These are phyloP conservation scores for Poecilia velifera DNA, from an alignment of 2,797 vertebrate genomes.

Conservation along the genomic window DNA sequence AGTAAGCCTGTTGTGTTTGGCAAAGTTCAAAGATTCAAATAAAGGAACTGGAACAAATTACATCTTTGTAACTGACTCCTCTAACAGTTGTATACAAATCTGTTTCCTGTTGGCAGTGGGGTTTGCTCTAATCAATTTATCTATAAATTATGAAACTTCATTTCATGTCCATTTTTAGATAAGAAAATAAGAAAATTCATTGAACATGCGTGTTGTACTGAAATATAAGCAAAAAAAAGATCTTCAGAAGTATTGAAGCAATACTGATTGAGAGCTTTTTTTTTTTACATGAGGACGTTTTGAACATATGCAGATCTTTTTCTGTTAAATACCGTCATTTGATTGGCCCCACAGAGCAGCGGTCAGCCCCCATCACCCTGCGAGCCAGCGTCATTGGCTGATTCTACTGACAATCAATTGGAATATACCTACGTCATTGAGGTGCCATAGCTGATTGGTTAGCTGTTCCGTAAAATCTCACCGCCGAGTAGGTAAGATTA, in stretches of 20 bases:
- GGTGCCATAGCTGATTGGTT: constrained; percentile 68
- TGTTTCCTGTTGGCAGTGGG: not conserved
- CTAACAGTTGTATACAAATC: not conserved
- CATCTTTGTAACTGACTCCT: not conserved
- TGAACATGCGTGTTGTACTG: not conserved
- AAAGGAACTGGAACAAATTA: not conserved
- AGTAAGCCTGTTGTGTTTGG: no score
- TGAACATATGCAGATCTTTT: not conserved
- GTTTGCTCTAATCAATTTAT: not conserved
- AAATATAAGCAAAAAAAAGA: no score
- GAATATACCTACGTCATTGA: constrained; percentile 55
- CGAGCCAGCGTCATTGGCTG: constrained; percentile 36
- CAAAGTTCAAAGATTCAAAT: not conserved
- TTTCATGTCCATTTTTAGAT: not conserved
- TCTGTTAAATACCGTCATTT: not conserved
- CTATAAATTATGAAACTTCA: not conserved
- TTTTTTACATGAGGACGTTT: not conserved
- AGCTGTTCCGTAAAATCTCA: constrained; percentile 49
- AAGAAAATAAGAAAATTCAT: not conserved
- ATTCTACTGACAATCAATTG: constrained; percentile 57
- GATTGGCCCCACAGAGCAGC: not conserved
- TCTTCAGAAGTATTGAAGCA: not conserved
- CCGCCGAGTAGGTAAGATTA: constrained; percentile 41
- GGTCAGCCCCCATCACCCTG: not conserved
- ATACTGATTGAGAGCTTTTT: not conserved